Percentiles rank a stretch among this genome's conserved stretches.
Conservation (phyloP, 2,797 vertebrate genomes). For the Protonibea diacanthus region DNA sequence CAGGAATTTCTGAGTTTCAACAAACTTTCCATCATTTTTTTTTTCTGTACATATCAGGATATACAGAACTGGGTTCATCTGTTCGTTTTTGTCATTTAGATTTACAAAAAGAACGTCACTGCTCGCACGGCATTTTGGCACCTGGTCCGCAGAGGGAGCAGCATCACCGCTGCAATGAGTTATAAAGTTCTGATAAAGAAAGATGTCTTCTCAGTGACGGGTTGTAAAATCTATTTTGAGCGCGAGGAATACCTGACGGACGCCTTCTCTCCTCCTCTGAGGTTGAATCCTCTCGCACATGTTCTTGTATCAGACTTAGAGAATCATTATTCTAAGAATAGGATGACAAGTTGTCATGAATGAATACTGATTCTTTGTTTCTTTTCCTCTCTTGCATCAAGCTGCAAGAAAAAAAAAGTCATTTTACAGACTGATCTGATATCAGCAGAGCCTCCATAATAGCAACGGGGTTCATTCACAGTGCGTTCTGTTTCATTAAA, state of each 20-base stretch:
- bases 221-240: conserved; percentile 10
- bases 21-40: neutral
- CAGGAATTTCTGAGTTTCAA: neutral
- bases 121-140: neutral
- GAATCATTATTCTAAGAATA: neutral
- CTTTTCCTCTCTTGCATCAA: neutral
- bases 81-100: neutral
- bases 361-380: neutral
- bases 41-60: too few relatives aligned
- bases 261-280: neutral
- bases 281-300: neutral
- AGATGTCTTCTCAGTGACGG: neutral
- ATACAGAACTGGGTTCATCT: neutral
- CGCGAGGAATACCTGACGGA: neutral
- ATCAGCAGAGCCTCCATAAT: neutral
- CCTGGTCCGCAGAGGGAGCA: neutral
- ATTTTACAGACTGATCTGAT: neutral
- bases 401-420: neutral
- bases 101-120: too few relatives aligned
- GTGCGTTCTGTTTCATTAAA: neutral
- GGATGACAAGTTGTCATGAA: neutral
- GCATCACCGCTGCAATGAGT: neutral
- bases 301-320: neutral
- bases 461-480: neutral
- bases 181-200: neutral